phyloP scores from a whole-genome alignment of 1,140 invertebrate species.

The Oedothorax gibbosus region DNA sequence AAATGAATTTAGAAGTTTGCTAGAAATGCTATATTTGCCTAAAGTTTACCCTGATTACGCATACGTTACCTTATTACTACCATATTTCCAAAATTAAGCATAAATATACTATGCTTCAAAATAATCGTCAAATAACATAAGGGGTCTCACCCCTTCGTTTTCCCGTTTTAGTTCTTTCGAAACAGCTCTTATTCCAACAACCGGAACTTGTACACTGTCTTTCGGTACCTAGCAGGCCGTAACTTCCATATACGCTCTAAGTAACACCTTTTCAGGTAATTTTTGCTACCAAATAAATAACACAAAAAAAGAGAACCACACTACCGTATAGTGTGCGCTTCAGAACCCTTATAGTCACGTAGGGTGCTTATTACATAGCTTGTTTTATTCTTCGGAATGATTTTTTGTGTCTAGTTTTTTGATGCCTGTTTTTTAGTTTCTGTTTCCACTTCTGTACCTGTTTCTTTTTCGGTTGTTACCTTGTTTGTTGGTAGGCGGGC shows the following conservation, averaged over 20 bases:
- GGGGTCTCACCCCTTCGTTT: too few relatives aligned
- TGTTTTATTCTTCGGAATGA: neutral
- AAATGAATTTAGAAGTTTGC: too few relatives aligned
- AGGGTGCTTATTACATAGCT: slow-evolving; percentile 36
- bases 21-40: too few relatives aligned
- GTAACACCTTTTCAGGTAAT: slow-evolving; percentile 39
- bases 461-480: slow-evolving; percentile 6
- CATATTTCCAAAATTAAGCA: too few relatives aligned
- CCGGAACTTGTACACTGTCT: neutral
- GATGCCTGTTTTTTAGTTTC: neutral
- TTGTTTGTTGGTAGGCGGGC: slow-evolving; percentile 1
- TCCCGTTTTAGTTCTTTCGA: too few relatives aligned
- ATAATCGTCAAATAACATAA: too few relatives aligned
- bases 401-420: neutral
- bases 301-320: neutral
- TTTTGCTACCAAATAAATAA: slow-evolving; percentile 42
- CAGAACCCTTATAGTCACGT: slow-evolving; percentile 47
- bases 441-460: slow-evolving; percentile 10
- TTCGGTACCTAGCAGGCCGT: neutral
- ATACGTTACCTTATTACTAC: too few relatives aligned
- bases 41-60: too few relatives aligned
- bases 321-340: neutral
- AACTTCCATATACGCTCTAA: slow-evolving; percentile 7
- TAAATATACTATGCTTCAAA: too few relatives aligned
- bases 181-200: too few relatives aligned